Evolutionary conservation across 1,140 invertebrate species (phyloP), one percentile per base, ranked within the genome.

Genomic region (Metaphire vulgaris): DNA sequence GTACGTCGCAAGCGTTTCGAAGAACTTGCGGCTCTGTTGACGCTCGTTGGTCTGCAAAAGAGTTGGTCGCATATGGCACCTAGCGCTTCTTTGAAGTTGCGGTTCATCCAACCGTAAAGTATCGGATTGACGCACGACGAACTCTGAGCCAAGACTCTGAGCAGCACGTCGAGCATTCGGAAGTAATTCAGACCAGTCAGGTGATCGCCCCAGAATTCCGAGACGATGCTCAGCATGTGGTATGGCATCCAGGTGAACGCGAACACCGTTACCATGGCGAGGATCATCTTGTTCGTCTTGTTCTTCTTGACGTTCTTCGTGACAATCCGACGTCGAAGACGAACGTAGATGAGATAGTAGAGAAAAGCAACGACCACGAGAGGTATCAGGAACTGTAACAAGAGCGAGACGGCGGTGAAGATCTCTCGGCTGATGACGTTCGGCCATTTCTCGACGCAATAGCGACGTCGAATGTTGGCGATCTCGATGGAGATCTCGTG

Each of bases 101-200:
- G 71, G 74, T 80, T 80, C 77, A 80, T 74, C 77, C 78, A 80
- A 29, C 80, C 80, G 72, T 80, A 80, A 21, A 80, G 74, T 31
- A 79, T 66, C 2, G 80, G 80, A 70, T 80, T 80, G 41, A 80
- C 71, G 32, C 78, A 76, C 2, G 80, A 77, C 21, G 86, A 88
- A 41, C 84, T 87, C 84, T 88, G 86, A 12, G 88, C 87, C 33
- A 86, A 80, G 32, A 84, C 81, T 73, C 87, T 85, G 12, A 85
- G 83, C 16, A 84, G 74, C 31, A 87, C 83, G 30, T 86, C 87
- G 67, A 88, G 81, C n/a, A n/a, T n/a, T n/a, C n/a, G n/a, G n/a
- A n/a, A n/a, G n/a, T n/a, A n/a, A n/a, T n/a, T n/a, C 82, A 64
- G 87, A 80, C 69, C 80, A 79, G 65, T 83, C 79, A 77, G 81